Evolutionary conservation across 2,113 vertebrate species (phyloP).

Genomic region (Anas platyrhynchos): DNA sequence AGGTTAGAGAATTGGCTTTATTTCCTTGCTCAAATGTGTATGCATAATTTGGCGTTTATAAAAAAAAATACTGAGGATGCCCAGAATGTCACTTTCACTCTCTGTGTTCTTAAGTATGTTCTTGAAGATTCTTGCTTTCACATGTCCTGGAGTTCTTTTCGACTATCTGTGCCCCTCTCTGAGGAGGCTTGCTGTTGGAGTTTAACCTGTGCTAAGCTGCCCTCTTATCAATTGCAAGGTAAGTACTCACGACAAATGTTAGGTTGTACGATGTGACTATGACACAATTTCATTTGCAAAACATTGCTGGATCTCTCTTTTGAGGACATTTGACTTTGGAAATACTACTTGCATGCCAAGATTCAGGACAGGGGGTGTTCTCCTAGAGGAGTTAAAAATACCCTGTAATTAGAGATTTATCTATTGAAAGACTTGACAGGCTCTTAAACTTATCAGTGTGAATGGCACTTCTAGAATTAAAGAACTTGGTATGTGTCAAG

Average conservation of each 20-base stretch:
- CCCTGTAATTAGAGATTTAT: conserved; percentile 62
- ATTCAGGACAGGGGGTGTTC: conserved; percentile 12
- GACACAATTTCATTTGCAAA: conserved; percentile 55
- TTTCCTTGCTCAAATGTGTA: neutral
- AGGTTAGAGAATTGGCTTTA: neutral
- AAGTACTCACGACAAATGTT: neutral
- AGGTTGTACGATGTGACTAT: neutral
- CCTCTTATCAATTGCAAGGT: neutral
- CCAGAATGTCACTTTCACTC: neutral
- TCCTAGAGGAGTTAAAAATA: conserved; percentile 43
- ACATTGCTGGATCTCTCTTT: conserved; percentile 25
- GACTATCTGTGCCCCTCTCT: neutral
- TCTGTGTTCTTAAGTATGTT: neutral
- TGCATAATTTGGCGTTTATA: neutral
- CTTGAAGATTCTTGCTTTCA: neutral
- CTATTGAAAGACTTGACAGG: conserved; percentile 33
- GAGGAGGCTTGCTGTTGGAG: neutral
- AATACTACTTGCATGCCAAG: conserved; percentile 34
- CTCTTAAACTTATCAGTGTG: conserved; percentile 43
- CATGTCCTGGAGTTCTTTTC: neutral
- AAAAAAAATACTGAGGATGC: neutral
- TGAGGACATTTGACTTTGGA: conserved; percentile 16
- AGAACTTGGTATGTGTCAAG: conserved; percentile 52
- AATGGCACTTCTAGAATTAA: conserved; percentile 67
- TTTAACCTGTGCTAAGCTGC: neutral